Base-by-base conservation (phyloP, 2,113 vertebrate species). In the Glaucidium brasilianum region DNA sequence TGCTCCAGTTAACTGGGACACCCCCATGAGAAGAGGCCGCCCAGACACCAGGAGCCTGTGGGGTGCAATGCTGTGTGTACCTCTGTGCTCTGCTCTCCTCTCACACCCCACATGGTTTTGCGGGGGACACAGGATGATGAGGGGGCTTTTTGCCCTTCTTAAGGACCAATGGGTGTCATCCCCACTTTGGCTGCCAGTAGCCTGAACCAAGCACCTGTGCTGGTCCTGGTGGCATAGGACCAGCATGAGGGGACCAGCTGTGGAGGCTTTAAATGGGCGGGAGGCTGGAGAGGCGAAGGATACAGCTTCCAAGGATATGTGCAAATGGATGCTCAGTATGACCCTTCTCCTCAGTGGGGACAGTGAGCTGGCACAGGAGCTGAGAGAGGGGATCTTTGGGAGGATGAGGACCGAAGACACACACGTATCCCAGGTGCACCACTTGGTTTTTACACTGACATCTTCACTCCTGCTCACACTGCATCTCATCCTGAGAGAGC, bases 361-460 rank as follows among this genome's bases (percentile, higher is more conserved):
- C 45, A 64, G 32, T 13, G 39, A 64, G 39, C 19, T 69, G 71
- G 35, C 58, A 78, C 7, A 41, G 75, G 20, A 72, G n/a, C 49
- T 50, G 79, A 35, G n/a, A 45, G 23, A n/a, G 11, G 30, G 15
- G 1, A 19, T n/a, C 60, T 63, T 59, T 0, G 0, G 17, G 53
- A 93, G 49, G 23, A 9, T 52, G 39, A 59, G 26, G 23, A 53
- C 26, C 27, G 21, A 73, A 78, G 55, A n/a, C 20, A 32, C 1
- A 1, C 27, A n/a, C 32, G 32, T 43, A 75, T 35, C 29, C 19
- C 32, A 50, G 27, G 32, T 30, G 7, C 39, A 60, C 23, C 45
- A 5, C 39, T 62, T 45, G 55, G 15, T 49, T 69, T 69, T 45
- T 17, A 56, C 41, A 47, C 35, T 47, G 64, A 30, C 43, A 32